Base-by-base conservation (phyloP, 2,113 vertebrate genomes). In the Gymnobelideus leadbeateri region DNA sequence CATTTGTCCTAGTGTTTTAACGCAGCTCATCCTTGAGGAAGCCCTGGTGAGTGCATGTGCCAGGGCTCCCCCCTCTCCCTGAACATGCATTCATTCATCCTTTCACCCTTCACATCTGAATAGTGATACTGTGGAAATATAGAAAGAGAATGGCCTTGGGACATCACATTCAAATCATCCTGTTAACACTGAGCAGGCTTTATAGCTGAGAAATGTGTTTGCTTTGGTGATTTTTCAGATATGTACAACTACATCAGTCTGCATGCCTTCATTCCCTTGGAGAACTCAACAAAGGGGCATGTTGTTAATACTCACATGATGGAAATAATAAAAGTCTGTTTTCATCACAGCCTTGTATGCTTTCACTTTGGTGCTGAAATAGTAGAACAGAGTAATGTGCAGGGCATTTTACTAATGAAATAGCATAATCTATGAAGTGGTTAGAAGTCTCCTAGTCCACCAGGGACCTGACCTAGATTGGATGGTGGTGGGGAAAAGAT, bases 231-330 rank as follows among this genome's bases (percentile, higher is more conserved):
- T 97, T 93, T 94, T 92, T 95, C 94, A 94, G 90, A 92, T 91
- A 95, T 90, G 61, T 95, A 97, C 93, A 90, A 57, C 61, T 90
- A n/a, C 96, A 98, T 97, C 98, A 97, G 97, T 57, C 92, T 97
- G 93, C 95, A 93, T 51, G 94, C 50, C 91, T 97, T 90, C 92
- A n/a, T 46, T 53, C 92, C 91, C 57, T 93, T 91, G 94, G 95
- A 95, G 95, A 93, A 57, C 95, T 92, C 97, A 93, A 95, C 96
- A 94, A 97, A 97, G 50, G 47, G 51, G 3, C n/a, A 91, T 92
- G 92, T 96, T 97, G 90, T 96, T 93, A 95, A 95, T 77, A 47
- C 93, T 96, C 50, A 91, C 19, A 77, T 90, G 92, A 91, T 53
- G 51, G 91, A 97, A 97, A 97, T 96, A 43, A 43, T 92, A 95